Evolutionary conservation across 2,888 invertebrate species (phyloP), one percentile per base, ranked within the genome.

Genomic region (Epirrhoe alternata): DNA sequence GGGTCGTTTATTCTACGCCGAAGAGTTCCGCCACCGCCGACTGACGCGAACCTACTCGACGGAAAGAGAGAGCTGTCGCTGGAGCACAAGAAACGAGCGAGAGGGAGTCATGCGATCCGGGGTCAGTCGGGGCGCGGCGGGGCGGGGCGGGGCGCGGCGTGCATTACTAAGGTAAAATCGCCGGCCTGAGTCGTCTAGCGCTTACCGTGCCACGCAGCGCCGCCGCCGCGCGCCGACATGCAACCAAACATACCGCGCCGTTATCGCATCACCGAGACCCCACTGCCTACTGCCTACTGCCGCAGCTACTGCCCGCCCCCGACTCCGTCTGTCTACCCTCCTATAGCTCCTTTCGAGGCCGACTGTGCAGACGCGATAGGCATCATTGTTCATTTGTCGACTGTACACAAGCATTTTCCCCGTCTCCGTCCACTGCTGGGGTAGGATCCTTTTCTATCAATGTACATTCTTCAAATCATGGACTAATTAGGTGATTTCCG

Each of bases 81-180:
- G 30, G 33, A 12, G 33, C 49, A 17, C 16, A 24, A 35, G 10
- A 30, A 17, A 53, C n/a, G 52, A 8, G 33, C 35, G 33, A 47
- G 14, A 61, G 61, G 1, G 59, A 62, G 62, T 3, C n/a, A 35
- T 38, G 61, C 66, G 61, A 57, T 45, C 33, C 58, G 53, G 61
- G 6, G 64, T 59, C 64, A 58, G 64, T 54, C 68, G 69, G 10
- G 59, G 50, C 62, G 65, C n/a, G 55, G 63, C 56, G 51, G 12
- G 50, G 59, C 58, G 68, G 55, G 70, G 70, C 64, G 69, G 70
- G 66, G 69, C 65, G 68, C 67, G 72, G 68, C 69, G 73, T 30
- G 74, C 91, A 90, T 92, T 89, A 92, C 92, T 91, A 90, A 92
- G 92, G 90, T 82, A 90, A 90, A 88, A 87, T 84, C 86, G 87